These are phyloP conservation scores for Panthera leo DNA, from an alignment of 2,113 vertebrate species.

Conservation along the genomic window DNA sequence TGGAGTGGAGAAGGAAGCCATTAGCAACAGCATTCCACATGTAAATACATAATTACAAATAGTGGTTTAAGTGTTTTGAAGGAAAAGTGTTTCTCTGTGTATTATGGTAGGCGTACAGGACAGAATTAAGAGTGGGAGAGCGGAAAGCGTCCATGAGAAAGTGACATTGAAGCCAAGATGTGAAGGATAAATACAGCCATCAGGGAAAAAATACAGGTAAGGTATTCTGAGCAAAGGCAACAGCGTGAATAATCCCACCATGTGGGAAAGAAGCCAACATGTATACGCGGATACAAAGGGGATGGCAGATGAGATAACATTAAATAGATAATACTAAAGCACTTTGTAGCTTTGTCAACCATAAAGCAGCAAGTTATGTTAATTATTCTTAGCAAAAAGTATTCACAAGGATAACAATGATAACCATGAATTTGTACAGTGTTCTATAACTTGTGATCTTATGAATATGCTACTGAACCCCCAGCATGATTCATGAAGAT, in stretches of 20 bases:
- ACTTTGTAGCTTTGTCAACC: neutral
- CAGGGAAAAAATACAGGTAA: neutral
- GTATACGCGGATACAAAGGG: neutral
- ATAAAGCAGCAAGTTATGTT: neutral
- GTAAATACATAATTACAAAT: neutral
- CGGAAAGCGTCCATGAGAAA: neutral
- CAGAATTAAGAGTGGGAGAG: neutral
- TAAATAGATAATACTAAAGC: neutral
- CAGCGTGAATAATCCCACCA: neutral
- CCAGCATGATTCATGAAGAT: neutral
- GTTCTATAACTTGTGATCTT: neutral
- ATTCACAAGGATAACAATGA: neutral
- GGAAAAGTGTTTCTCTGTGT: neutral
- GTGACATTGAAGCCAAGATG: neutral
- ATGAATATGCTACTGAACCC: neutral
- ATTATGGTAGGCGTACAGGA: neutral
- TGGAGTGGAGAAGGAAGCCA: neutral
- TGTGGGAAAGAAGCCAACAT: neutral
- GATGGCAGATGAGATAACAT: neutral
- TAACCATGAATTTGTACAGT: neutral
- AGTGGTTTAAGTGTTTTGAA: neutral
- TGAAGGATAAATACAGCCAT: neutral
- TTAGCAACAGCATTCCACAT: neutral
- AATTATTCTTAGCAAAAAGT: constrained; percentile 20
- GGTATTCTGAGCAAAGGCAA: neutral